Evolutionary conservation across 2,797 vertebrate species (phyloP), one percentile per base, ranked within the genome.

Genomic region (Enoplosus armatus): DNA sequence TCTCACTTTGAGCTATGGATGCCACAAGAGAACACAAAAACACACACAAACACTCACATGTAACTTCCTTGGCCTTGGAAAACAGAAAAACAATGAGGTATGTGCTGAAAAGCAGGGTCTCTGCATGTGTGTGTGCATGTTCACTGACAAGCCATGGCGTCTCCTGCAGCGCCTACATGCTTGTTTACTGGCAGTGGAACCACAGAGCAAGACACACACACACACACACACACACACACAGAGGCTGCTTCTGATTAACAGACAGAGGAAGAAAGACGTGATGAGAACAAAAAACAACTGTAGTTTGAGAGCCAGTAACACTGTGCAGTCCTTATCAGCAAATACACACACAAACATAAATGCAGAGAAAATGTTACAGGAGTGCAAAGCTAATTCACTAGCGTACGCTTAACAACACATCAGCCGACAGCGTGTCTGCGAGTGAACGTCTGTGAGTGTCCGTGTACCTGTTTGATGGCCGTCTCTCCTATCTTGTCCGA

Each of bases 401-500:
- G 22, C n/a, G 47, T 2, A 12, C 20, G 24, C 22, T 26, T 14
- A 24, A n/a, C n/a, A 7, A 15, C 8, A 12, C 3, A 3, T 53
- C 45, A 48, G n/a, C n/a, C 2, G 14, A 27, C 41, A 35, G 60
- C 54, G 54, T 20, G 43, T 51, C 3, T 41, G 7, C 29, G 39
- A 22, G 20, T n/a, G 45, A 33, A 7, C 24, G 45, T 24, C 16
- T 3, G n/a, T 18, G 72, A 26, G 24, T 18, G 27, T 39, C 3
- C 22, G 37, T 12, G 51, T 73, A 98, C 98, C 97, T 99, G 98
- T n/a, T 96, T 98, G 95, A 99, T 98, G 41, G 98, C 98, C 0
- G 96, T 96, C 96, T 99, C 97, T 10, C 98, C 98, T 1, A 99
- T 98, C 94, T 96, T 97, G 92, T 99, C 97, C 0, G 98, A 99